Evolutionary conservation across 2,797 vertebrate genomes (phyloP).

Genomic region (Buphagus erythrorhynchus): DNA sequence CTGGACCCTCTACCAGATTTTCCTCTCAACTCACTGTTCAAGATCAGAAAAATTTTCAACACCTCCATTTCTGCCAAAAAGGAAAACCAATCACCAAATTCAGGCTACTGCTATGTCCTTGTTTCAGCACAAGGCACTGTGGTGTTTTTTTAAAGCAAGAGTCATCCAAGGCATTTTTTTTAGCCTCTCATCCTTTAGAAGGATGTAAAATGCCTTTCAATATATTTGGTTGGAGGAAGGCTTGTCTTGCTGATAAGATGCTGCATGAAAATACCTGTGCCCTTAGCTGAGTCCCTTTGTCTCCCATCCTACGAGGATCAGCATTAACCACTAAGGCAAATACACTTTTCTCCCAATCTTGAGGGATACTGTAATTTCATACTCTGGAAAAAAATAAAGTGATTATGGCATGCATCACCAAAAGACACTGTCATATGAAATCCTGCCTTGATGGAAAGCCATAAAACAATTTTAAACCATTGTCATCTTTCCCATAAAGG

Average conservation of each 20-base stretch:
- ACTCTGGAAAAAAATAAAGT: neutral
- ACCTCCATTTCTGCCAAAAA: neutral
- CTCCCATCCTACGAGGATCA: accelerated
- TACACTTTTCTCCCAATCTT: neutral
- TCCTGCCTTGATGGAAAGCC: neutral
- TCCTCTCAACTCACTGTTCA: neutral
- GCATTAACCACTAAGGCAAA: neutral
- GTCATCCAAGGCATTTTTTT: neutral
- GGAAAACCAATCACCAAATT: neutral
- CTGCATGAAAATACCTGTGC: neutral
- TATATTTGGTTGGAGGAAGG: neutral
- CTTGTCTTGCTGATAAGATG: neutral
- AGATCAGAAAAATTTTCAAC: neutral
- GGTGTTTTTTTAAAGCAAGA: neutral
- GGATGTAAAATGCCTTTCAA: neutral
- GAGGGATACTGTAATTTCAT: neutral
- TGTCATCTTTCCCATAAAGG: neutral
- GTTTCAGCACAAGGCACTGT: neutral
- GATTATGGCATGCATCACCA: neutral
- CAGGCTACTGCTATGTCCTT: neutral
- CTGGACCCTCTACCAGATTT: neutral
- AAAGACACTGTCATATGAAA: neutral
- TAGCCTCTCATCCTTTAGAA: neutral
- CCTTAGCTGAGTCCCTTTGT: neutral
- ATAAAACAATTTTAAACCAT: neutral